Percentiles rank a stretch among this genome's conserved stretches.
These are phyloP conservation scores for Trinorchestia longiramus DNA, from an alignment of 1,140 invertebrate species.

Conservation along the genomic window DNA sequence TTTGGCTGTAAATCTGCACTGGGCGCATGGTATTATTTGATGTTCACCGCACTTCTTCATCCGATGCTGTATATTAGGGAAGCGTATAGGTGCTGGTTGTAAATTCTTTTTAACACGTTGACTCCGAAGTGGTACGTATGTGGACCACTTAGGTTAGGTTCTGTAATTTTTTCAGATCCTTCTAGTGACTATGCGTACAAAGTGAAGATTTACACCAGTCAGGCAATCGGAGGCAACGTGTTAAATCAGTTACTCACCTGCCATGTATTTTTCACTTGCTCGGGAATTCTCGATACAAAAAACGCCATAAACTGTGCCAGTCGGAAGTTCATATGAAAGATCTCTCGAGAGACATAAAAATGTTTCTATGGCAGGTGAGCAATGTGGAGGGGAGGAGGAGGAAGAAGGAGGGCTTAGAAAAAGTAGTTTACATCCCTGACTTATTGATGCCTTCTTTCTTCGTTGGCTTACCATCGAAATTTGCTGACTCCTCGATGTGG, in stretches of 20 bases:
- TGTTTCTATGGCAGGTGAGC: neutral
- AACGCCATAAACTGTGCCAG: neutral
- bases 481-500: neutral
- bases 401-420: neutral
- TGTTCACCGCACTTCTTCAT: too few relatives aligned
- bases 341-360: neutral
- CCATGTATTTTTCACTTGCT: neutral
- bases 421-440: neutral
- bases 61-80: neutral
- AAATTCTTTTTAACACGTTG: too few relatives aligned
- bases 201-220: too few relatives aligned
- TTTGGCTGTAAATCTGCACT: too few relatives aligned
- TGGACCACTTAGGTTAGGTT: too few relatives aligned
- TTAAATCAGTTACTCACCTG: neutral
- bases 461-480: neutral
- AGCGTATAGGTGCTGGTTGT: neutral
- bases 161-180: too few relatives aligned
- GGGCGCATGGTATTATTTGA: too few relatives aligned
- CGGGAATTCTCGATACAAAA: neutral
- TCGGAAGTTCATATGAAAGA: neutral
- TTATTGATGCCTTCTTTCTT: neutral
- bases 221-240: too few relatives aligned
- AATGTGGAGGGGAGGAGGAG: too few relatives aligned
- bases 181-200: too few relatives aligned
- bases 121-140: too few relatives aligned